Conservation (phyloP, 2,888 invertebrate genomes). For the Chloromyia formosa region DNA sequence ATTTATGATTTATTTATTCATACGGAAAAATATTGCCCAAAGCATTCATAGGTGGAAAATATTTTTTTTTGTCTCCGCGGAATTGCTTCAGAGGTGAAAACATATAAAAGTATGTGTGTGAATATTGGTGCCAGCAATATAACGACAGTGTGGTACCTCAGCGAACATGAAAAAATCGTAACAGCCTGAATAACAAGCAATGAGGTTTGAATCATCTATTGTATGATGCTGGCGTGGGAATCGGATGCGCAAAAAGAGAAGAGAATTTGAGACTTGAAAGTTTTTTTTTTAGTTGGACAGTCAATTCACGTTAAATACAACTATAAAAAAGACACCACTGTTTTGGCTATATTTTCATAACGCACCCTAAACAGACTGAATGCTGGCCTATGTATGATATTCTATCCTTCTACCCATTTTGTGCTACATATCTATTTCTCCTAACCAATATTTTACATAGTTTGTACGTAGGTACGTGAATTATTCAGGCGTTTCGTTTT, state of each 20-base stretch:
- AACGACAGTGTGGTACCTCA: not conserved
- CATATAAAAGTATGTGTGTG: conserved; percentile 8
- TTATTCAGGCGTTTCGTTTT: conserved; percentile 34
- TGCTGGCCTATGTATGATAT: not conserved
- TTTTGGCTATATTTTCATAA: not conserved
- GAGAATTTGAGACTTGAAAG: not conserved
- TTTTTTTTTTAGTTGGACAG: no score
- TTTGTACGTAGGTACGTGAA: not conserved
- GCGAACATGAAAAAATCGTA: not conserved
- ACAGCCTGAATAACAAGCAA: not conserved
- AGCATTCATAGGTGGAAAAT: not conserved
- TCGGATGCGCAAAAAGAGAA: not conserved
- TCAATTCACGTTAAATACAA: no score
- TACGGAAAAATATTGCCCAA: not conserved
- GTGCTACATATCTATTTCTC: not conserved
- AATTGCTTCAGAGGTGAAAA: no score
- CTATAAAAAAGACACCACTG: not conserved
- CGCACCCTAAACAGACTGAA: not conserved
- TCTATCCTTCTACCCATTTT: not conserved
- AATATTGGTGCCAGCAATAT: not conserved
- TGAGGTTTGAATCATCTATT: not conserved
- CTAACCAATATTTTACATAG: not conserved
- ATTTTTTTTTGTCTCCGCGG: not conserved
- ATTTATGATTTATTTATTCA: conserved; percentile 7
- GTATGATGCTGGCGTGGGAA: not conserved